Evolutionary conservation across 53 echinoderm and acorn worm genomes (phyloP).

Genomic region (Hippasteria phrygiana): DNA sequence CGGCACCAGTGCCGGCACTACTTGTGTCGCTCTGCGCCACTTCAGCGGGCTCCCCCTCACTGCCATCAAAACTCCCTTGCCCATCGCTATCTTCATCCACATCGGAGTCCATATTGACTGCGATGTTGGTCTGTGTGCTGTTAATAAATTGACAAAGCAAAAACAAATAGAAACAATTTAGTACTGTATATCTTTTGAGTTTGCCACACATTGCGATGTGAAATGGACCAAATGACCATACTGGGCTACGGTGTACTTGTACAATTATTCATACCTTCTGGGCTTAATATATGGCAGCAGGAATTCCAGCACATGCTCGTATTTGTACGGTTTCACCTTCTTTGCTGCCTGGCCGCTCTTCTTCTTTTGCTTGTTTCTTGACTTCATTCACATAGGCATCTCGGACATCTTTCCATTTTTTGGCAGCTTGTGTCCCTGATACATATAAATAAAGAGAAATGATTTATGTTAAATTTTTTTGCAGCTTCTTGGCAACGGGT

Average conservation of each 20-base stretch:
- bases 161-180: not conserved
- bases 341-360: slow-evolving; percentile 39
- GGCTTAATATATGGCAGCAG: slow-evolving; percentile 35
- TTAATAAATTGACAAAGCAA: not conserved
- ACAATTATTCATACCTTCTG: not conserved
- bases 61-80: not conserved
- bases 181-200: not conserved
- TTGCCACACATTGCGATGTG: not conserved
- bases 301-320: slow-evolving; percentile 39
- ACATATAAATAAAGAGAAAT: slow-evolving; percentile 2
- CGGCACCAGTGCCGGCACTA: no score
- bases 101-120: not conserved
- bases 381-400: slow-evolving; percentile 44
- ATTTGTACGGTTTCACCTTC: slow-evolving; percentile 38
- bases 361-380: slow-evolving; percentile 34
- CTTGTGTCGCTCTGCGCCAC: no score
- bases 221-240: no score
- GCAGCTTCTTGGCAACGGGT: slow-evolving; percentile 16
- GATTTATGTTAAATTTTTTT: not conserved
- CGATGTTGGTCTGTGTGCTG: not conserved
- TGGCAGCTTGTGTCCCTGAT: slow-evolving; percentile 30
- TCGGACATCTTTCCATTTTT: slow-evolving; percentile 45
- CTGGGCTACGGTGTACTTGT: not conserved
- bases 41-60: not conserved
- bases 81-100: not conserved